These are phyloP conservation scores for Donacobius atricapilla DNA, from an alignment of 2,113 vertebrate species.

Conservation along the genomic window DNA sequence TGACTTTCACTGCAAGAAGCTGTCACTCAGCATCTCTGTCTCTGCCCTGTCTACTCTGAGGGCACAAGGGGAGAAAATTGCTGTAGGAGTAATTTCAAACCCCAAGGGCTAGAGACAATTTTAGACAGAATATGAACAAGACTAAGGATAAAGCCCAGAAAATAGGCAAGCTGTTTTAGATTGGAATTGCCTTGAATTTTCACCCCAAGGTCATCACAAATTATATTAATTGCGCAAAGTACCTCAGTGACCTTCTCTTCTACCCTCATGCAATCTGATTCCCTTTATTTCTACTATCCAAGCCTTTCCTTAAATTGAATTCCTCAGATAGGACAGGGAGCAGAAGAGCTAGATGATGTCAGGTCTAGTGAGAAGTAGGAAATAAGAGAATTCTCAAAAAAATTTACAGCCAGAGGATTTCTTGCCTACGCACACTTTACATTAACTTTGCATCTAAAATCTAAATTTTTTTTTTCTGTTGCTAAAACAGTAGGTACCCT, in stretches of 20 bases:
- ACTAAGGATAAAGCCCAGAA: neutral
- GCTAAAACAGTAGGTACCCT: neutral
- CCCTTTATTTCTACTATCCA: neutral
- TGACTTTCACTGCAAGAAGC: neutral
- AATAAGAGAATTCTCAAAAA: neutral
- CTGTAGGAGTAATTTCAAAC: neutral
- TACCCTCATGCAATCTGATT: neutral
- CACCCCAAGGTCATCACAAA: neutral
- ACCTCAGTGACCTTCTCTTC: neutral
- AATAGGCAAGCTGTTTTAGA: neutral
- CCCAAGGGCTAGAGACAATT: neutral
- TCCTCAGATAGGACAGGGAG: neutral
- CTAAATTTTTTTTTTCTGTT: neutral
- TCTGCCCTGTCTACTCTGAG: neutral
- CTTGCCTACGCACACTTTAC: neutral
- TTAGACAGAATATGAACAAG: neutral
- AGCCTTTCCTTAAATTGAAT: neutral
- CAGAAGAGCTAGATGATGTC: neutral
- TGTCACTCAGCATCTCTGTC: neutral
- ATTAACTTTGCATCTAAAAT: neutral
- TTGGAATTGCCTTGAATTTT: neutral
- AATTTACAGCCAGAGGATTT: neutral
- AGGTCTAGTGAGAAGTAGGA: neutral
- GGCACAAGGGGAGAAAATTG: neutral
- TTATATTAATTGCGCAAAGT: neutral